Conservation (phyloP, 2,888 invertebrate genomes). For the Escarpia spicata region DNA sequence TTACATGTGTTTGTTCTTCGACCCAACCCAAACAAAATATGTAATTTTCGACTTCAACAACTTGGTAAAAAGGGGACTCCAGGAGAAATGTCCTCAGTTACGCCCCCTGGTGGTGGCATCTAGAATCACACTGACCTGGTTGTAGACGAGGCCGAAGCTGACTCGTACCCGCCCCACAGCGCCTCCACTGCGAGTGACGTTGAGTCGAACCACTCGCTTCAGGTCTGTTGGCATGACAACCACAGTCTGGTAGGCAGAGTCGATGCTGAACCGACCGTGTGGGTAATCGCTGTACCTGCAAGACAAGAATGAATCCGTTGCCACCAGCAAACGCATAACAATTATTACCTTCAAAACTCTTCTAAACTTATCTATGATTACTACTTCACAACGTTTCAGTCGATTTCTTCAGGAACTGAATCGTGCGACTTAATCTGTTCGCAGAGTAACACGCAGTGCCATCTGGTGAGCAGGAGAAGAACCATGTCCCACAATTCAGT, state of each 20-base stretch:
- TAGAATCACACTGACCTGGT: constrained; percentile 46
- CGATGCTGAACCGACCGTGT: constrained; percentile 59
- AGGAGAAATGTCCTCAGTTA: not conserved
- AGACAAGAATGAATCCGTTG: constrained; percentile 23
- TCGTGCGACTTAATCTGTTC: too few species aligned
- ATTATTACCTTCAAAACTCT: not conserved
- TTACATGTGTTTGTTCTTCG: too few species aligned
- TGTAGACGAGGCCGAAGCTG: constrained; percentile 52
- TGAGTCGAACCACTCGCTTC: constrained; percentile 51
- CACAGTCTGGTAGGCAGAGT: constrained; percentile 37
- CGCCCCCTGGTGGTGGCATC: not conserved
- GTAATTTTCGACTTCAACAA: too few species aligned
- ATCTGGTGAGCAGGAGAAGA: too few species aligned
- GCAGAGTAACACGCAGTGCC: too few species aligned
- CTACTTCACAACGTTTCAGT: not conserved
- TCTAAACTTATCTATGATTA: not conserved
- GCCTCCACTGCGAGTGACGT: constrained; percentile 55
- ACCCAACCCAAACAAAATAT: too few species aligned
- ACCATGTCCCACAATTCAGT: too few species aligned
- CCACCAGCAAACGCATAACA: not conserved
- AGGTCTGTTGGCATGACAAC: constrained; percentile 52
- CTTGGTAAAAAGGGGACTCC: not conserved
- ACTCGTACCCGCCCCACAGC: constrained; percentile 54
- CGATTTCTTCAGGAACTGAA: not conserved
- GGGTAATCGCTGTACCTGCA: constrained; percentile 61